Conservation (phyloP, 2,888 invertebrate genomes). For the Perizoma affinitatum region DNA sequence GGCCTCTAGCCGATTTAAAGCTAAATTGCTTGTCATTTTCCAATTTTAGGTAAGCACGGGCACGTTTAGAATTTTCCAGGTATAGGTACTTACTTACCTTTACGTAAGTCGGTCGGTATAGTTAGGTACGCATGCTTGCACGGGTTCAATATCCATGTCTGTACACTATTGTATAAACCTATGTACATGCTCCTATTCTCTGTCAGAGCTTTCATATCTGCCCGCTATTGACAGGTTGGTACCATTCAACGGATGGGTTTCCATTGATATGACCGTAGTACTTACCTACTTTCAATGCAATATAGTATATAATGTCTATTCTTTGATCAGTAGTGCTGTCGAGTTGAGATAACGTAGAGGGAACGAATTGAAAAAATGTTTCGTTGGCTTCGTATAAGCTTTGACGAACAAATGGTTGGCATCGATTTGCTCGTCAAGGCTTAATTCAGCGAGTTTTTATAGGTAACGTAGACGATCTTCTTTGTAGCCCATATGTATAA, state of each 20-base stretch:
- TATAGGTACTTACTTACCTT: too few relatives aligned
- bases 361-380: too few relatives aligned
- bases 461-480: slow-evolving; percentile 1
- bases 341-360: too few relatives aligned
- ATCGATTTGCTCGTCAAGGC: slow-evolving; percentile 9
- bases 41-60: background rate
- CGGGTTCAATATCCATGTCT: slow-evolving; percentile 10
- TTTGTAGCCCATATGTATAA: slow-evolving; percentile 22
- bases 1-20: background rate
- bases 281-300: background rate
- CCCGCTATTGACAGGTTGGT: slow-evolving; percentile 6
- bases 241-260: background rate
- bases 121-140: slow-evolving; percentile 6
- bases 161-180: too few relatives aligned
- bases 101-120: too few relatives aligned
- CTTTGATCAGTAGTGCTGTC: too few relatives aligned
- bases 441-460: slow-evolving; percentile 13
- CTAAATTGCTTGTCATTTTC: background rate
- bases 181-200: background rate
- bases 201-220: slow-evolving; percentile 9
- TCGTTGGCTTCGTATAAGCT: too few relatives aligned
- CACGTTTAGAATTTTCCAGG: too few relatives aligned
- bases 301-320: background rate
- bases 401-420: too few relatives aligned
- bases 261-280: background rate